Base-by-base conservation (phyloP, 1,140 invertebrate species). In the Meloidogyne exigua region DNA sequence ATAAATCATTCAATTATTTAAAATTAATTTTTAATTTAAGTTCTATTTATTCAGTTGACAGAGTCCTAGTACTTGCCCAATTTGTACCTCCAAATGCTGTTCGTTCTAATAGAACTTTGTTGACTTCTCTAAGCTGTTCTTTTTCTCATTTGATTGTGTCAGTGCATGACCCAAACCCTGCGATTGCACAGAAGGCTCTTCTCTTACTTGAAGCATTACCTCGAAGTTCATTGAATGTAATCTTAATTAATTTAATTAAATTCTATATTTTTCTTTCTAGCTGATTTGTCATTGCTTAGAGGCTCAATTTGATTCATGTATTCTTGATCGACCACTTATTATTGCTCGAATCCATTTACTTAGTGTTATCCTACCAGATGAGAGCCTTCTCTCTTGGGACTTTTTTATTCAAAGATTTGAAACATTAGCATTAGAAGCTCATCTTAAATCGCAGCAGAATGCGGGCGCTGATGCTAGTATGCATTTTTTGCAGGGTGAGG, bases 351-450 rank as follows among this genome's bases (percentile, higher is more conserved):
- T 99, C 21, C 95, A 95, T 88, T 93, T 98, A 86, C 90, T 99
- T 2, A 93, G 95, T 84, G 96, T 95, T 86, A 92, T 93, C 9
- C 90, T 99, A 2, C 93, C 92, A 77, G 94, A 97, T 86, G 90
- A 95, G 57, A 79, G 93, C 98, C 77, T 75, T 13, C 32, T 65
- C 10, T 92, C 92, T 1, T 99, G 96, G 96, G 95, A 98, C 76
- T 99, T 99, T 89, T 99, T 99, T 88, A 90, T 98, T 5, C 95
- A 95, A 88, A 91, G 96, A 67, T 98, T 99, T 88, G 96, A 99
- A 87, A 92, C 94, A 0, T 89, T 99, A 2, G 96, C 95, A 83
- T 88, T 99, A 13, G 97, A 99, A 89, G 93, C 94, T 1, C 95
- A 98, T 89, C 92, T 97, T 36, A 92, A 91, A 85, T 89, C 94